phyloP scores from a whole-genome alignment of 2,888 invertebrate genomes.

The Cotesia congregata region DNA sequence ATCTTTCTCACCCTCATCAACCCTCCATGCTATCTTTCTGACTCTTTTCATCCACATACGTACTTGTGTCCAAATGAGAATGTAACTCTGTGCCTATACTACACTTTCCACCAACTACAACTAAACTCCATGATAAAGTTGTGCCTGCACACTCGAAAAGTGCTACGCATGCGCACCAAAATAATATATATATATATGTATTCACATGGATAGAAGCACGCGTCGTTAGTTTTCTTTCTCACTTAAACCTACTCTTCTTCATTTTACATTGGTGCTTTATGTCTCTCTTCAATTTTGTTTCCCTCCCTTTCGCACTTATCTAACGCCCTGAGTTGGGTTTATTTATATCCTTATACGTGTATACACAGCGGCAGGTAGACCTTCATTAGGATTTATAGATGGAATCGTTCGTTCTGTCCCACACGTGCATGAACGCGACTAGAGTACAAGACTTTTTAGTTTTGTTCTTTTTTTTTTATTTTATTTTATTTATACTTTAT shows the following conservation, averaged over 20 bases:
- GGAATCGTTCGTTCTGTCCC: constrained; percentile 56
- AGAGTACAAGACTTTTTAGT: constrained; percentile 21
- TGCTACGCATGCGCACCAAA: constrained; percentile 51
- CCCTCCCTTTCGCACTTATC: constrained; percentile 34
- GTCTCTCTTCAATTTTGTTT: constrained; percentile 28
- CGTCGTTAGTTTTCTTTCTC: constrained; percentile 40
- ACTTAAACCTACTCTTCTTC: constrained; percentile 18
- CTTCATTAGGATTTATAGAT: constrained; percentile 68
- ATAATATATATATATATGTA: constrained; percentile 16
- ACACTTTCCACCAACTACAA: constrained; percentile 40
- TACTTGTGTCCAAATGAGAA: constrained; percentile 29
- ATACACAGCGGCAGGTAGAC: constrained; percentile 58
- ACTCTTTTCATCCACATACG: constrained; percentile 13
- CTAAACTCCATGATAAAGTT: constrained; percentile 58
- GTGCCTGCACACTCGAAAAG: constrained; percentile 45
- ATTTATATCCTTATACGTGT: constrained; percentile 37
- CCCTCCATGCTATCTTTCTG: constrained; percentile 40
- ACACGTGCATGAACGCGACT: constrained; percentile 34
- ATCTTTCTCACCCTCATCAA: constrained; percentile 50
- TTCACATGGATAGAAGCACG: constrained; percentile 13
- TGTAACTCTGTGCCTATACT: constrained; percentile 21
- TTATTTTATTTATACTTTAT: constrained; percentile 28
- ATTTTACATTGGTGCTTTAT: constrained; percentile 15
- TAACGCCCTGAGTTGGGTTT: constrained; percentile 34
- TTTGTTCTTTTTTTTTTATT: constrained; percentile 26